phyloP scores from a whole-genome alignment of 2,888 invertebrate genomes.

The Megaustenia siamemsis region DNA sequence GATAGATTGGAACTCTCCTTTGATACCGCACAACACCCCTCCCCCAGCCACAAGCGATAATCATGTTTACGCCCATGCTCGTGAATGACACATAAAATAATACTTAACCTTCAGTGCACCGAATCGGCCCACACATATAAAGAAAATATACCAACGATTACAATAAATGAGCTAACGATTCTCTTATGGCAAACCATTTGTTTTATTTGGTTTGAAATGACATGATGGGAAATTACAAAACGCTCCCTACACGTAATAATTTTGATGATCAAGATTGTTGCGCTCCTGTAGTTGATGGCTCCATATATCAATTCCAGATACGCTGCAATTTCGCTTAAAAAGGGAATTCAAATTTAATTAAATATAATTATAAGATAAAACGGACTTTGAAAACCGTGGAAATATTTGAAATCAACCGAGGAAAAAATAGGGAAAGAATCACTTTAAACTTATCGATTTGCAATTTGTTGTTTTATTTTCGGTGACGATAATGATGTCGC shows the following conservation, averaged over 20 bases:
- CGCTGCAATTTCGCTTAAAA: background rate
- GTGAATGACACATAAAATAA: no score
- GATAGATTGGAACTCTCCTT: no score
- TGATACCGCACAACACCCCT: no score
- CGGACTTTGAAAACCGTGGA: background rate
- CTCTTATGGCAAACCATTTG: no score
- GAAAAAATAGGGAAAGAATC: background rate
- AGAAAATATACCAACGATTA: no score
- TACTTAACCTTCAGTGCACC: no score
- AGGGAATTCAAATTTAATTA: background rate
- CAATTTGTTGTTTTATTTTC: background rate
- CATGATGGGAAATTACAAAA: background rate
- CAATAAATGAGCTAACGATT: no score
- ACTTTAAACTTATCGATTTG: background rate
- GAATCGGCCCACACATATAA: no score
- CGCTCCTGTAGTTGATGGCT: background rate
- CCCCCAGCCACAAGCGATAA: no score
- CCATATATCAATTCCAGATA: slow-evolving; percentile 6
- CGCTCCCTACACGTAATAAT: slow-evolving; percentile 3
- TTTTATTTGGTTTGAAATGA: no score
- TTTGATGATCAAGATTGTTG: background rate
- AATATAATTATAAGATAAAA: background rate
- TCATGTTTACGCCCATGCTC: no score
- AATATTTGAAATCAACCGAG: background rate
- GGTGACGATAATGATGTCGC: background rate